These are phyloP conservation scores for Teleogryllus oceanicus DNA, from an alignment of 2,888 invertebrate species.

Conservation along the genomic window DNA sequence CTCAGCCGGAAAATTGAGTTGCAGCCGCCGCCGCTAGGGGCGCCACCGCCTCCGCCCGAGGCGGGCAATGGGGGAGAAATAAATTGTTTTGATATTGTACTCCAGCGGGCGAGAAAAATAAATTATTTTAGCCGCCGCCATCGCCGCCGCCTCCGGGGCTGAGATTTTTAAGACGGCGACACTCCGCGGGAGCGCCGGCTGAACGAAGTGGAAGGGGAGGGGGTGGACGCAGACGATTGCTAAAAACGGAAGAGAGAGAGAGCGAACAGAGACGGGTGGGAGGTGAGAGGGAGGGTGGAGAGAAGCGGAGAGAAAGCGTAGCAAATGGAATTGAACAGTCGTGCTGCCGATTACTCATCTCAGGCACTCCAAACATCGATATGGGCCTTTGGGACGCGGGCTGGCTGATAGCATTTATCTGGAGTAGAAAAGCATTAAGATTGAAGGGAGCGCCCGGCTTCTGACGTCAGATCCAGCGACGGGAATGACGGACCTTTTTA, in stretches of 20 bases:
- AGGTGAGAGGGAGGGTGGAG: too few relatives aligned
- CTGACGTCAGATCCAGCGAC: conserved; percentile 1
- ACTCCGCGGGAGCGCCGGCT: too few relatives aligned
- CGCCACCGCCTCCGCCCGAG: conserved; percentile 36
- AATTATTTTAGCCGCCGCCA: neutral
- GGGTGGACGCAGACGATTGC: too few relatives aligned
- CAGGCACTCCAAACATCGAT: neutral
- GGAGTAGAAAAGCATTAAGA: conserved; percentile 11
- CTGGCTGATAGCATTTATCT: neutral
- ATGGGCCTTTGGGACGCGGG: neutral
- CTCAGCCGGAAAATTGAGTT: too few relatives aligned
- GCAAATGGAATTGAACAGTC: neutral
- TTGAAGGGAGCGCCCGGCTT: neutral
- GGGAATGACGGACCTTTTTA: neutral
- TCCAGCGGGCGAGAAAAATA: conserved; percentile 9
- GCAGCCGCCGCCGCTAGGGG: conserved; percentile 29
- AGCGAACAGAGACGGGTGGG: too few relatives aligned
- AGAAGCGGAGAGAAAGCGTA: neutral
- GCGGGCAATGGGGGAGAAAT: neutral
- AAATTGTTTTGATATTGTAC: conserved; percentile 18
- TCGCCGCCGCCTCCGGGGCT: too few relatives aligned
- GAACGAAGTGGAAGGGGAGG: too few relatives aligned
- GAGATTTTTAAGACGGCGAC: too few relatives aligned
- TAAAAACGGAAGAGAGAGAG: too few relatives aligned
- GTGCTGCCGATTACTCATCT: neutral